Evolutionary conservation across 1,140 invertebrate species (phyloP).

Genomic region (Caenorhabditis brenneri): DNA sequence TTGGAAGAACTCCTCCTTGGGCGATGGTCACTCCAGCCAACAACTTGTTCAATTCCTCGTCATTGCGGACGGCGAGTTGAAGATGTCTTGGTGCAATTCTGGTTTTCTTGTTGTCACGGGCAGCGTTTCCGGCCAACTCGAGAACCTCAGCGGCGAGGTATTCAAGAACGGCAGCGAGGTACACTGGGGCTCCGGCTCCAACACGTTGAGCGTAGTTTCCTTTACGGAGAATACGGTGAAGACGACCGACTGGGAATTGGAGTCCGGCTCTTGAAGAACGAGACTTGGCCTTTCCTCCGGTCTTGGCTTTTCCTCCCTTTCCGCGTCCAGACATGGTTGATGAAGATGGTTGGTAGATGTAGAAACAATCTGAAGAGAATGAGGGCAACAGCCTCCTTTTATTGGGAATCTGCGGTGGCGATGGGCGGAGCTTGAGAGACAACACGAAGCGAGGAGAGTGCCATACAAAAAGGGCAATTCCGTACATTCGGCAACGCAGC

Average conservation of each 20-base stretch:
- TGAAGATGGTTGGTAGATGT: too few relatives aligned
- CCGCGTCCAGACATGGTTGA: conserved; percentile 61
- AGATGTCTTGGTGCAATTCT: conserved; percentile 83
- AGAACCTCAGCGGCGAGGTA: conserved; percentile 79
- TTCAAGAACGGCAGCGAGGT: conserved; percentile 77
- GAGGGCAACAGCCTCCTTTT: too few relatives aligned
- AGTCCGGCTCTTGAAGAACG: conserved; percentile 72
- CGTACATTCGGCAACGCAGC: not conserved
- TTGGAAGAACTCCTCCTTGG: conserved; percentile 82
- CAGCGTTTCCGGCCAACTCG: conserved; percentile 76
- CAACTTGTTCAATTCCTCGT: conserved; percentile 83
- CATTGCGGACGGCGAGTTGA: conserved; percentile 82
- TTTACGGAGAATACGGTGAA: conserved; percentile 72
- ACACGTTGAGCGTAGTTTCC: conserved; percentile 78
- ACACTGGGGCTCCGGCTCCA: conserved; percentile 77
- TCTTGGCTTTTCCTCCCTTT: conserved; percentile 60
- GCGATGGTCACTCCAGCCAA: conserved; percentile 83
- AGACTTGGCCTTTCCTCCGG: conserved; percentile 53
- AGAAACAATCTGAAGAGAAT: too few relatives aligned
- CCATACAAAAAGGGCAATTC: not conserved
- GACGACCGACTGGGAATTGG: conserved; percentile 72
- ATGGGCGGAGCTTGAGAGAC: too few relatives aligned
- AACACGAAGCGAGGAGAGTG: too few relatives aligned
- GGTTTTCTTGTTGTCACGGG: conserved; percentile 75
- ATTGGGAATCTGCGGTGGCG: too few relatives aligned